phyloP scores from a whole-genome alignment of 1,140 invertebrate genomes.

The Homalodisca vitripennis region DNA sequence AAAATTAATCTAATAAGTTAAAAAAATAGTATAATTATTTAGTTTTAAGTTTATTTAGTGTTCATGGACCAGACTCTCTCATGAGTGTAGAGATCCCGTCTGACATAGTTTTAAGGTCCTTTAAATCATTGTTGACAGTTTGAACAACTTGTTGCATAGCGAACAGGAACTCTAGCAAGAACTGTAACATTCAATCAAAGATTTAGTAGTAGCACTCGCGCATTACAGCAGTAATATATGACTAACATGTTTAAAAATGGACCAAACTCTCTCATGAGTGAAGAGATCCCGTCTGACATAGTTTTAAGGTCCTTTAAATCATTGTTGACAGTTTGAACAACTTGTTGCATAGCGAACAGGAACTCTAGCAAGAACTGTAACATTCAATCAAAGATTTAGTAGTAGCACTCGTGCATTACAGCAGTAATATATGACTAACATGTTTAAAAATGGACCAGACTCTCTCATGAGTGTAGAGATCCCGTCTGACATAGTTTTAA shows the following conservation, averaged over 20 bases:
- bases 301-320: conserved; percentile 18
- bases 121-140: conserved; percentile 15
- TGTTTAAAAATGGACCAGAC: not conserved
- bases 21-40: no score
- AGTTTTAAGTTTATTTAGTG: no score
- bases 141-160: conserved; percentile 29
- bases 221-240: no score
- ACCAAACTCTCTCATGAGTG: not conserved
- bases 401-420: no score
- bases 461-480: not conserved
- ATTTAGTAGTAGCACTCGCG: no score
- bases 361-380: conserved; percentile 15
- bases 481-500: conserved; percentile 22
- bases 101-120: conserved; percentile 19
- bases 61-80: not conserved
- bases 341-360: conserved; percentile 28
- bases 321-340: conserved; percentile 18
- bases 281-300: conserved; percentile 9
- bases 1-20: no score
- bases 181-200: conserved; percentile 22
- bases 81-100: conserved; percentile 6
- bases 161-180: not conserved
- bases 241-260: no score
- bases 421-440: no score
- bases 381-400: no score